Conservation (phyloP, 2,797 vertebrate species). For the Tokudaia tokunoshimensis region DNA sequence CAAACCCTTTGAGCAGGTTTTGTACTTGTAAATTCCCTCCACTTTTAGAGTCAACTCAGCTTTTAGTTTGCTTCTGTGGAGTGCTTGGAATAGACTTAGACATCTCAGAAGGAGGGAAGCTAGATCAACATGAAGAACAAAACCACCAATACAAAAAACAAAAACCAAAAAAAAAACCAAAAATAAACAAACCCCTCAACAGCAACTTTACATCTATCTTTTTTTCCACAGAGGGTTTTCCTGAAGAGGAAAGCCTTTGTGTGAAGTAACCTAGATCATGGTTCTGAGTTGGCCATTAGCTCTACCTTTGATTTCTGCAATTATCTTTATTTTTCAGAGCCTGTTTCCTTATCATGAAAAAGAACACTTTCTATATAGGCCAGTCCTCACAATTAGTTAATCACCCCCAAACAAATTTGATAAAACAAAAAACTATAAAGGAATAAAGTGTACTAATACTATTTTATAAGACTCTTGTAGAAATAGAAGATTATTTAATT, state of each 20-base stretch:
- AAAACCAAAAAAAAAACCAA: neutral
- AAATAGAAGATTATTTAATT: neutral
- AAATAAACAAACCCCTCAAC: neutral
- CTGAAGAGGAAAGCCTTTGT: constrained; percentile 1
- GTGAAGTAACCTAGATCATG: constrained; percentile 42
- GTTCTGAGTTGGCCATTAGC: constrained; percentile 39
- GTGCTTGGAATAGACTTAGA: neutral
- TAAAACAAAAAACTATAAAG: neutral
- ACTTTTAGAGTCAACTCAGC: constrained; percentile 28
- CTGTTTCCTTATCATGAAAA: constrained; percentile 14
- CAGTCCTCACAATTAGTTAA: neutral
- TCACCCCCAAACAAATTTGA: neutral
- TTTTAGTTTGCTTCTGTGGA: constrained; percentile 22
- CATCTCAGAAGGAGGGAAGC: neutral
- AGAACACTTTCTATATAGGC: neutral
- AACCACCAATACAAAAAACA: neutral
- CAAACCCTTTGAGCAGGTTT: constrained; percentile 16
- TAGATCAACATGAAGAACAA: neutral
- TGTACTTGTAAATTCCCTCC: constrained; percentile 63
- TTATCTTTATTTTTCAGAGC: constrained; percentile 4
- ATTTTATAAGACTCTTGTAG: neutral
- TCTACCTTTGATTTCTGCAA: constrained; percentile 35
- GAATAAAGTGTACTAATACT: neutral
- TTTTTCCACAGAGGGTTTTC: neutral
- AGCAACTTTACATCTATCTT: constrained; percentile 26